Evolutionary conservation across 2,113 vertebrate genomes (phyloP), one percentile per base, ranked within the genome.

Genomic region (Salvator merianae): DNA sequence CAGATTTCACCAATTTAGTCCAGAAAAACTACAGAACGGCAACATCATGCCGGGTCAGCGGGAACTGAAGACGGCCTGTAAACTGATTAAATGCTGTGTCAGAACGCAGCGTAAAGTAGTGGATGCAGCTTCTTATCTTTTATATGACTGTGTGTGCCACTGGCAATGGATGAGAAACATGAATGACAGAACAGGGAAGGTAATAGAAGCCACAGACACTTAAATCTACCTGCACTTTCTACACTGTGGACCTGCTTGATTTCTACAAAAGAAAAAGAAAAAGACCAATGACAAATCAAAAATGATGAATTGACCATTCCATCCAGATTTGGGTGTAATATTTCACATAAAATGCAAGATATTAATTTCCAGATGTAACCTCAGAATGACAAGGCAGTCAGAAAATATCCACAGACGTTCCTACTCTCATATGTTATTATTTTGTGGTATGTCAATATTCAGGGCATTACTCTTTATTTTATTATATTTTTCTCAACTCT

Each of bases 301-400:
- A 79, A 79, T 86, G 68, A 66, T 85, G 91, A 82, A 89, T 70
- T 88, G 79, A 83, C 78, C 30, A 85, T 10, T 80, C 78, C 12
- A 74, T 13, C 43, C 43, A 47, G 43, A 47, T 47, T 47, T 47
- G 43, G 43, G 10, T 47, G 43, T 47, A 47, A 47, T 59, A 59
- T 59, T 59, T 59, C 55, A 59, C 71, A 36, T 65, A 53, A 79
- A 79, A 73, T 22, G 18, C 38, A 78, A 83, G 43, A 14, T 3
- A 79, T 62, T 81, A 50, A 79, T 90, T 91, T 86, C 20, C 12
- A 65, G 36, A 36, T 55, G 30, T 68, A 6, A 32, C 70, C 3
- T 20, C 5, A 26, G n/a, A 77, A 63, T 80, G 62, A 24, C n/a
- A 36, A 7, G 14, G 9, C 22, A 36, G 13, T 16, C 20, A 71